Evolutionary conservation across 2,888 invertebrate genomes (phyloP), one percentile per base, ranked within the genome.

Genomic region (Drosophila austrosaltans): DNA sequence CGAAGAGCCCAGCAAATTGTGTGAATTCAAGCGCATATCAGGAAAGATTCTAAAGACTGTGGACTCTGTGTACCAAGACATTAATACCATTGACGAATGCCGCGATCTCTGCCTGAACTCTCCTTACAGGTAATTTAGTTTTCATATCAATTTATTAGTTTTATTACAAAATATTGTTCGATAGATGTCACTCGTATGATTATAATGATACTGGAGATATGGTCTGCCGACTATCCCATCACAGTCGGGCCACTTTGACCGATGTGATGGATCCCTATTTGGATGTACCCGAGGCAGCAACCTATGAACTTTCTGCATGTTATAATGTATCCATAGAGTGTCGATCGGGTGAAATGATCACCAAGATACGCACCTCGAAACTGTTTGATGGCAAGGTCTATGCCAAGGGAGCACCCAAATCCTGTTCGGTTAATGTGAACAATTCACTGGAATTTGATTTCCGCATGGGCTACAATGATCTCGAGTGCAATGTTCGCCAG

Each of bases 321-420:
- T 98, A 98, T 94, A 98, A 98, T 93, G 97, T 98, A 57, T 97
- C 96, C 81, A 97, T 98, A 90, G 97, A 97, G 92, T 98, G 98
- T 92, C 95, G 97, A 69, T 95, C 97, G 62, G 96, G 97, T 65
- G 97, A 98, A 92, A 98, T 98, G 98, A 95, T 97, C 62, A 97
- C 97, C 57, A 95, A 96, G 81, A 97, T 98, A 90, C 96, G 96
- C 92, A 98, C 98, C 63, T 97, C 96, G 82, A 97, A 97, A 92
- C 93, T 98, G 68, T 98, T 98, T 93, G 97, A 97, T 91, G 98
- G 98, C 78, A 98, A 98, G 93, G 96, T 98, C 79, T 98, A 98
- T 93, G 98, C 97, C 69, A 98, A 98, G 92, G 97, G 97, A 76
- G 97, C 97, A 77, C 98, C 98, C 62, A 97, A 97, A 92, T 97